phyloP scores from a whole-genome alignment of 2,888 invertebrate species.

The Eledone cirrhosa region DNA sequence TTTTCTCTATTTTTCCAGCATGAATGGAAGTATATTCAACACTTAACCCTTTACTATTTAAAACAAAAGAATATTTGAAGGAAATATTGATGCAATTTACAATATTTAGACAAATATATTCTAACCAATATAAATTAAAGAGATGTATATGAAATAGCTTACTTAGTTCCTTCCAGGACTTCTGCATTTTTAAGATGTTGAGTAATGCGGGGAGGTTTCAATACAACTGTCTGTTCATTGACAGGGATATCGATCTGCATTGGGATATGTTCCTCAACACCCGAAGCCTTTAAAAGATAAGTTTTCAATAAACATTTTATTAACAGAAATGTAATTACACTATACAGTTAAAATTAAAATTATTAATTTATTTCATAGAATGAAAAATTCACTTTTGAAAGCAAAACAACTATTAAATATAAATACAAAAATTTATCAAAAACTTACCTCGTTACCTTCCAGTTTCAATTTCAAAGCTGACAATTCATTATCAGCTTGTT shows the following conservation, averaged over 20 bases:
- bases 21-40: no score
- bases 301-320: no score
- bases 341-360: no score
- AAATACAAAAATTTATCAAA: background rate
- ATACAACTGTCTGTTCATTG: slow-evolving; percentile 47
- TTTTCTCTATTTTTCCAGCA: no score
- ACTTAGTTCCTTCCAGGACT: slow-evolving; percentile 74
- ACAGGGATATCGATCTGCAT: slow-evolving; percentile 50
- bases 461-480: slow-evolving; percentile 72
- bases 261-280: slow-evolving; percentile 48
- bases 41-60: no score
- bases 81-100: background rate
- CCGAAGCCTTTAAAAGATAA: slow-evolving; percentile 36
- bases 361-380: no score
- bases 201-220: slow-evolving; percentile 74
- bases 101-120: background rate
- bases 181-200: slow-evolving; percentile 74
- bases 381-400: no score
- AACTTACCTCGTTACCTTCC: slow-evolving; percentile 56
- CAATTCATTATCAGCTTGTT: slow-evolving; percentile 73
- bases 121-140: background rate
- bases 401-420: background rate
- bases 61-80: background rate
- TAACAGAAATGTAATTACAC: no score
- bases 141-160: slow-evolving; percentile 34